Base-by-base conservation (phyloP, 2,888 invertebrate genomes). In the Cotesia congregata region DNA sequence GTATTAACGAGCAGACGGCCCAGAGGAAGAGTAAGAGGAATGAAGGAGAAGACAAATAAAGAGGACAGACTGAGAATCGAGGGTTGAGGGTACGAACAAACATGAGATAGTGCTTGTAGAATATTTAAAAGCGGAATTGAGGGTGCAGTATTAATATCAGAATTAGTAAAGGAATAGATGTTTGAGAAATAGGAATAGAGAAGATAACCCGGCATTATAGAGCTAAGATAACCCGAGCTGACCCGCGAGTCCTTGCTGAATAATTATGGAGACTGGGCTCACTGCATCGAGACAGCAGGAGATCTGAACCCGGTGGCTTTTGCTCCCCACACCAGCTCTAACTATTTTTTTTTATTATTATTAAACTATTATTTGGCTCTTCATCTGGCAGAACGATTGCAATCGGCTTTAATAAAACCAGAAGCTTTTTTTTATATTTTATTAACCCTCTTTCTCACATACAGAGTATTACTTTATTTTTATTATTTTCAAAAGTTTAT, bases 191-290 rank as follows among this genome's bases (percentile, higher is more conserved):
- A 71, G 79, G 82, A 78, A 82, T 84, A 85, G 85, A 84, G 85
- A 84, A 87, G 88, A 88, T 88, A 88, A 88, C 87, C 87, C 84
- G 82, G 86, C 86, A 86, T 88, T 87, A 87, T 87, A 87, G 86
- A 83, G 85, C 82, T 82, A 81, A 83, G 86, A 86, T 86, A 86
- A 85, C 85, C 85, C 83, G 84, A 83, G 82, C 83, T 83, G 85
- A 85, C 84, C 85, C 83, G 80, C 80, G 82, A 83, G 83, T 84
- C 83, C 84, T 84, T 84, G 88, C 87, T 88, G 88, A 88, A 88
- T 88, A 88, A 88, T 88, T 88, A 88, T 88, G 86, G 86, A 85
- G 85, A 86, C 86, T 85, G 85, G 83, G 82, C 50, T 50, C 82
- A 81, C 78, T 38, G 68, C 69, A 50, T 75, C 9, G 65, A 65